These are phyloP conservation scores for Drosophila rellima DNA, from an alignment of 2,888 invertebrate genomes.

Conservation along the genomic window DNA sequence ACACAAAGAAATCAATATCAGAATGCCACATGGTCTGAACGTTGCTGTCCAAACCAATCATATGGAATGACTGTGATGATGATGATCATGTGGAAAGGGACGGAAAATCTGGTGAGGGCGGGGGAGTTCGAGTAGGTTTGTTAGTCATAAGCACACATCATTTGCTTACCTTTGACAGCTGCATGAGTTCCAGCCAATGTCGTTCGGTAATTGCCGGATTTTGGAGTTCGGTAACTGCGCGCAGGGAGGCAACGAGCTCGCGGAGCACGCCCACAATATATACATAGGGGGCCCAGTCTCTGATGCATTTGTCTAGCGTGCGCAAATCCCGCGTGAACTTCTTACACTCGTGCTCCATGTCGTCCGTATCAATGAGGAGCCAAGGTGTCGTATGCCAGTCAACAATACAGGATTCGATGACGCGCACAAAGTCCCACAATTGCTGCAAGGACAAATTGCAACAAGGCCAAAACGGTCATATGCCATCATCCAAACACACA, in stretches of 20 bases:
- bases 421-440: constrained; percentile 96
- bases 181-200: constrained; percentile 98
- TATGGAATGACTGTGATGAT: constrained; percentile 36
- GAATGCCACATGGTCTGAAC: constrained; percentile 2
- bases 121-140: background rate
- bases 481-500: constrained; percentile 1
- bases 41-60: constrained; percentile 52
- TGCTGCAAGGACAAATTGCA: constrained; percentile 86
- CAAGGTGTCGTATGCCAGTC: constrained; percentile 98
- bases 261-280: constrained; percentile 93
- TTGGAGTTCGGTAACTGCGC: constrained; percentile 97
- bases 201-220: constrained; percentile 97
- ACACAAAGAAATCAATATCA: constrained; percentile 15
- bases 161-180: constrained; percentile 92
- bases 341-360: constrained; percentile 98
- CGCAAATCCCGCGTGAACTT: constrained; percentile 95
- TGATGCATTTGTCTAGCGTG: constrained; percentile 93
- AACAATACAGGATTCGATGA: constrained; percentile 93
- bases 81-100: background rate
- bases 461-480: constrained; percentile 15
- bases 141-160: constrained; percentile 30
- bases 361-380: constrained; percentile 97
- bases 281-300: constrained; percentile 92
- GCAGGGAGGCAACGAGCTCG: constrained; percentile 96
- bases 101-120: background rate